A percentile compares a stretch with the other conserved stretches of the same genome.
Conservation (phyloP, 2,797 vertebrate genomes). For the Neosilurus mollespiculum region DNA sequence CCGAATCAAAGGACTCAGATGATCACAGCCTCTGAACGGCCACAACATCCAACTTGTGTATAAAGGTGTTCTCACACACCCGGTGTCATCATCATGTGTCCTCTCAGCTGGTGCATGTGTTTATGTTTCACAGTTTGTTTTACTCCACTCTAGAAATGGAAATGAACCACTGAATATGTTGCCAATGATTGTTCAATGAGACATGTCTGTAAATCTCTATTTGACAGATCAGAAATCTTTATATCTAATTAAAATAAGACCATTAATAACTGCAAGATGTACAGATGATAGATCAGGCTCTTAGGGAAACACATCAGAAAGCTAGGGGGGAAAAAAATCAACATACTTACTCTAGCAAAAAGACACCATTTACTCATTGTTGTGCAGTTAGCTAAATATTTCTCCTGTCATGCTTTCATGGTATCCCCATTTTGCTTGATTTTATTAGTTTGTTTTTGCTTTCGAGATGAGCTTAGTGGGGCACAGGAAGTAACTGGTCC, state of each 20-base stretch:
- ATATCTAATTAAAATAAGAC: conserved; percentile 13
- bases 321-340: not conserved
- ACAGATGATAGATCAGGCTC: conserved; percentile 21
- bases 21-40: conserved; percentile 43
- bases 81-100: conserved; percentile 68
- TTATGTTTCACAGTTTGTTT: conserved; percentile 71
- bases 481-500: conserved; percentile 55
- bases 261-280: conserved; percentile 25
- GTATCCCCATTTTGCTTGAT: conserved; percentile 10
- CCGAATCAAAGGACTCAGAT: conserved; percentile 56
- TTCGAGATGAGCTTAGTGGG: conserved; percentile 40
- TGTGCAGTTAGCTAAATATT: not conserved
- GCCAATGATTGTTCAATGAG: conserved; percentile 52
- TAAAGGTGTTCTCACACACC: conserved; percentile 59
- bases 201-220: conserved; percentile 47
- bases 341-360: conserved; percentile 20
- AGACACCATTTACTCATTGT: conserved; percentile 23
- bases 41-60: conserved; percentile 72
- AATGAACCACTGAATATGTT: conserved; percentile 54
- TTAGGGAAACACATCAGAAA: not conserved
- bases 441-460: conserved; percentile 29
- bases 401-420: conserved; percentile 23
- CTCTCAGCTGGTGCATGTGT: conserved; percentile 71
- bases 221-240: conserved; percentile 27
- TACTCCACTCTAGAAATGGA: conserved; percentile 73